Evolutionary conservation across 2,797 vertebrate genomes (phyloP).

Genomic region (Silurus lanzhouensis): DNA sequence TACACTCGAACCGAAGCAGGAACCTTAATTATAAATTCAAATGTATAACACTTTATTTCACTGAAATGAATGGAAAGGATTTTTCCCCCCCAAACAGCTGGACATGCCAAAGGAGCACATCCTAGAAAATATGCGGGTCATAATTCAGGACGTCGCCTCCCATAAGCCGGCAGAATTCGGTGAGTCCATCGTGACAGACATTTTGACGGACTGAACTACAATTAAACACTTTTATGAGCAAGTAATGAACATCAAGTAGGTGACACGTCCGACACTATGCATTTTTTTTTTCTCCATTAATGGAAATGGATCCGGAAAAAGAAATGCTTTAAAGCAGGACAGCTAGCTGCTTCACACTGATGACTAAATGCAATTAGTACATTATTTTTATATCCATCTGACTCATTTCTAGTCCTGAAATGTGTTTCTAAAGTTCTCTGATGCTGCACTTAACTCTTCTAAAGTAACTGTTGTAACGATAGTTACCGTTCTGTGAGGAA

Average conservation of each 20-base stretch:
- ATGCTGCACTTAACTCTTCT: too few species aligned
- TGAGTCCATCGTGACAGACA: slow-evolving; percentile 60
- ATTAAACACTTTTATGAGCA: neutral
- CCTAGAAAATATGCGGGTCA: slow-evolving; percentile 76
- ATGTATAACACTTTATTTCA: neutral
- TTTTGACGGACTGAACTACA: neutral
- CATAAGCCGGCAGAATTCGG: slow-evolving; percentile 76
- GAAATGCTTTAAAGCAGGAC: too few species aligned
- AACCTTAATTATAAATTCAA: too few species aligned
- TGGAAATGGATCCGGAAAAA: too few species aligned
- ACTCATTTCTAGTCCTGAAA: too few species aligned
- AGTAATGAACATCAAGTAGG: neutral
- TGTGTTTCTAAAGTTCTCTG: too few species aligned
- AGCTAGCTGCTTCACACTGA: too few species aligned
- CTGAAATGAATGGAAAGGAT: neutral
- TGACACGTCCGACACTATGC: neutral
- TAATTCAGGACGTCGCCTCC: slow-evolving; percentile 82
- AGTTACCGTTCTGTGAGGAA: too few species aligned
- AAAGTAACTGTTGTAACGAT: too few species aligned
- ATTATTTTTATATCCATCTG: too few species aligned
- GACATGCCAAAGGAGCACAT: slow-evolving; percentile 86
- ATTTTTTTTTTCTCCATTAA: too few species aligned
- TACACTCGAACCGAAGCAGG: neutral
- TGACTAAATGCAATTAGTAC: too few species aligned
- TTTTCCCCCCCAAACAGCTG: slow-evolving; percentile 71